Percentiles rank a stretch among this genome's conserved stretches.
Evolutionary conservation across 2,888 invertebrate species (phyloP).

Genomic region (Bedellia somnulentella): DNA sequence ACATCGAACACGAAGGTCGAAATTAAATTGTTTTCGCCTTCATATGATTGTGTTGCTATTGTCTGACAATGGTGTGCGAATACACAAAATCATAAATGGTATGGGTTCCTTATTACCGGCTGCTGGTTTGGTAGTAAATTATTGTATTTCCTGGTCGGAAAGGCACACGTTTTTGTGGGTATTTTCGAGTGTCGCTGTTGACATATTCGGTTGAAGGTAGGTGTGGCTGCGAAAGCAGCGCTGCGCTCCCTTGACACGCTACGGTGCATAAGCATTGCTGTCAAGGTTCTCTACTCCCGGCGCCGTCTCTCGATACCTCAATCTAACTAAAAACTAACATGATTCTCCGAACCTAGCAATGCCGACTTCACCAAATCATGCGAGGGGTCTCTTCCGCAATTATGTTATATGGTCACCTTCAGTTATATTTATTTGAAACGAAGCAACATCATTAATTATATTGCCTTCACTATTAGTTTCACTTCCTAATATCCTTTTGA

Average conservation of each 20-base stretch:
- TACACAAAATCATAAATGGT: conserved; percentile 20
- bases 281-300: conserved; percentile 38
- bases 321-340: conserved; percentile 1
- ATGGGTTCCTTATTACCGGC: conserved; percentile 22
- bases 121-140: no score
- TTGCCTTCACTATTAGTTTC: no score
- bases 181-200: conserved; percentile 10
- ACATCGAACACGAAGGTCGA: conserved; percentile 23
- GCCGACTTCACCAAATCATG: no score
- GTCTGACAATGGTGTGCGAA: conserved; percentile 29
- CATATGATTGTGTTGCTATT: conserved; percentile 29
- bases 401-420: no score
- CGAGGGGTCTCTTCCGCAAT: no score
- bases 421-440: no score
- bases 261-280: conserved; percentile 58
- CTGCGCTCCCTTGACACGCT: conserved; percentile 58
- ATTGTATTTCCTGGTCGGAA: no score
- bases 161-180: background rate
- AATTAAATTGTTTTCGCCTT: conserved; percentile 36
- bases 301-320: conserved; percentile 4
- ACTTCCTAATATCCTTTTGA: no score
- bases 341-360: no score
- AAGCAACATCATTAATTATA: no score
- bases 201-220: conserved; percentile 29
- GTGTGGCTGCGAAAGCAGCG: conserved; percentile 57